Percentiles rank a stretch among this genome's conserved stretches.
Conservation (phyloP, 2,888 invertebrate species). For the Malthinus seriepunctatus region DNA sequence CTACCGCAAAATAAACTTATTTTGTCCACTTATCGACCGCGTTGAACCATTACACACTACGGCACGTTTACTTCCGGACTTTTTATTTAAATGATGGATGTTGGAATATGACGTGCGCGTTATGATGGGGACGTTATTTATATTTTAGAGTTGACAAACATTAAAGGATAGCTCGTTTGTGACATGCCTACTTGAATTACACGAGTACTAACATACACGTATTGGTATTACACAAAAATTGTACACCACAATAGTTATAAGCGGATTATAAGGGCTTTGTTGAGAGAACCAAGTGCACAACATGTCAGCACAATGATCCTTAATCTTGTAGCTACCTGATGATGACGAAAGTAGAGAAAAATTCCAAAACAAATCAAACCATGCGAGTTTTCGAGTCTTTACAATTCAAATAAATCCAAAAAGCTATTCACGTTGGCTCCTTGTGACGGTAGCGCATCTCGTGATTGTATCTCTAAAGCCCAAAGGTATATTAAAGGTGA, state of each 20-base stretch:
- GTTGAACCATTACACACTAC: slow-evolving; percentile 45
- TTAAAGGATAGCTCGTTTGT: slow-evolving; percentile 40
- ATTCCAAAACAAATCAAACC: slow-evolving; percentile 2
- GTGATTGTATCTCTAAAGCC: slow-evolving; percentile 5
- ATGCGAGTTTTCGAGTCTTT: slow-evolving; percentile 8
- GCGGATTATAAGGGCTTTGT: slow-evolving; percentile 46
- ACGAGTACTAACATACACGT: slow-evolving; percentile 27
- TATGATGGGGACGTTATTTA: slow-evolving; percentile 39
- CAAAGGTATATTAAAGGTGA: slow-evolving; percentile 27
- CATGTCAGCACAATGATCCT: slow-evolving; percentile 33
- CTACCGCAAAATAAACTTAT: slow-evolving; percentile 33
- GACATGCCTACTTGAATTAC: slow-evolving; percentile 38
- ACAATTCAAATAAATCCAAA: slow-evolving; percentile 6
- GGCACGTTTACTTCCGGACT: slow-evolving; percentile 46
- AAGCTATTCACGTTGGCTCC: background rate
- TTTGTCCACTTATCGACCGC: slow-evolving; percentile 46
- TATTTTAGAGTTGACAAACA: slow-evolving; percentile 39
- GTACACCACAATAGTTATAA: slow-evolving; percentile 30
- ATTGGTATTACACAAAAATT: slow-evolving; percentile 21
- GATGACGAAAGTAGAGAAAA: slow-evolving; percentile 3
- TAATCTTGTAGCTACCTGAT: slow-evolving; percentile 32
- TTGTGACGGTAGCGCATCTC: slow-evolving; percentile 14
- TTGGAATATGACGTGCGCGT: slow-evolving; percentile 36
- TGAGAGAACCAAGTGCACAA: slow-evolving; percentile 41
- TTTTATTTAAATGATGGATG: slow-evolving; percentile 38